Conservation (phyloP, 2,113 vertebrate species). For the Gavia stellata region DNA sequence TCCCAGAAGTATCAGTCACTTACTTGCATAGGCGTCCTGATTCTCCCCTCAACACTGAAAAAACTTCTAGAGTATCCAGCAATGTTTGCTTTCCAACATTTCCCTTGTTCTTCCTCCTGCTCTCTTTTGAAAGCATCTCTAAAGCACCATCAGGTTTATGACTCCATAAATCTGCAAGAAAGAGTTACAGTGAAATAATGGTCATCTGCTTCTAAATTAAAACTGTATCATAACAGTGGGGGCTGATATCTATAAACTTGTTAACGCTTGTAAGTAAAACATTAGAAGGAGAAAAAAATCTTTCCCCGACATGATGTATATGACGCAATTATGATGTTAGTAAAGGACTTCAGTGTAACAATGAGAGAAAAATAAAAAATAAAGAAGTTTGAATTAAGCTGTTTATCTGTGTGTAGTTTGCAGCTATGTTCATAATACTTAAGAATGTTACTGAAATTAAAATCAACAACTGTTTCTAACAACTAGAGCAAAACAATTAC, state of each 20-base stretch:
- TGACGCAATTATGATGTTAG: neutral
- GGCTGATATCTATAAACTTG: conserved; percentile 13
- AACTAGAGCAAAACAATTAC: neutral
- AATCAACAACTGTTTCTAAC: neutral
- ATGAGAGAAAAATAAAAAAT: neutral
- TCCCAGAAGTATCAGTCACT: neutral
- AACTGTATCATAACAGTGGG: conserved; percentile 19
- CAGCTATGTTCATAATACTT: neutral
- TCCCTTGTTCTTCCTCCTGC: neutral
- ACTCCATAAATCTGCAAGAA: conserved; percentile 59
- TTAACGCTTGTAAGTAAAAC: conserved; percentile 20
- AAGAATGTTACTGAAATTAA: neutral
- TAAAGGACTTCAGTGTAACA: neutral
- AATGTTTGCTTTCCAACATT: conserved; percentile 7
- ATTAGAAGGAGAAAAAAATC: conserved; percentile 7
- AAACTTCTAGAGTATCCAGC: neutral
- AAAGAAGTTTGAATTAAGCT: neutral
- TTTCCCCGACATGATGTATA: neutral
- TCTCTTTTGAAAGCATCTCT: conserved; percentile 12
- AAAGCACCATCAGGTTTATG: conserved; percentile 53
- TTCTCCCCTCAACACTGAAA: neutral
- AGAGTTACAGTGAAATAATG: conserved; percentile 44
- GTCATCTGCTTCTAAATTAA: conserved; percentile 62
- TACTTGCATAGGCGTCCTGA: neutral
- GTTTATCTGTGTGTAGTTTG: neutral